These are phyloP conservation scores for Volucella zonaria DNA, from an alignment of 2,888 invertebrate genomes.

Conservation along the genomic window DNA sequence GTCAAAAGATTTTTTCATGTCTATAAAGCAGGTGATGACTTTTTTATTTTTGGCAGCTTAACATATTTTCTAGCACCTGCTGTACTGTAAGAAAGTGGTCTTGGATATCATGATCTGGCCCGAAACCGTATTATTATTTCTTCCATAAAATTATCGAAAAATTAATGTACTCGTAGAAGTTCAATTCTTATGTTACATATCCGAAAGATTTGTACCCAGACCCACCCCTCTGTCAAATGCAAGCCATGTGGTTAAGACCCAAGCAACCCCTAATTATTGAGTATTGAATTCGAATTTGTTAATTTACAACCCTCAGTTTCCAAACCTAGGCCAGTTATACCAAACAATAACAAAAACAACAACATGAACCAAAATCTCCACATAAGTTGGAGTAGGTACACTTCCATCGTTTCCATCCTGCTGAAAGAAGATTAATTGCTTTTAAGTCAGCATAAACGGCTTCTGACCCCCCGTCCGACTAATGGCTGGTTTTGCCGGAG, in stretches of 20 bases:
- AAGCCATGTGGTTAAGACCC: background rate
- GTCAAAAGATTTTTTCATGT: too few relatives aligned
- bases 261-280: constrained; percentile 46
- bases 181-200: background rate
- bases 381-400: constrained; percentile 15
- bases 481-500: constrained; percentile 34
- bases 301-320: background rate
- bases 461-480: constrained; percentile 20
- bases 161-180: background rate
- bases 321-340: too few relatives aligned
- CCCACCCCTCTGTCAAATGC: background rate
- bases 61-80: too few relatives aligned
- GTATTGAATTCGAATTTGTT: constrained; percentile 31
- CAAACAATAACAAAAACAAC: background rate
- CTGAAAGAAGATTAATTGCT: constrained; percentile 70
- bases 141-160: too few relatives aligned
- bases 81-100: too few relatives aligned
- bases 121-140: too few relatives aligned
- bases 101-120: too few relatives aligned
- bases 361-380: constrained; percentile 35
- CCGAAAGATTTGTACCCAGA: background rate
- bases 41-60: too few relatives aligned
- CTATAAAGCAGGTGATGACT: too few relatives aligned
- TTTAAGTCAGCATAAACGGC: constrained; percentile 69
- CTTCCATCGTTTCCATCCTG: constrained; percentile 29